Percentiles rank a stretch among this genome's conserved stretches.
Evolutionary conservation across 2,888 invertebrate genomes (phyloP).

Genomic region (Cryptus viduatorius): DNA sequence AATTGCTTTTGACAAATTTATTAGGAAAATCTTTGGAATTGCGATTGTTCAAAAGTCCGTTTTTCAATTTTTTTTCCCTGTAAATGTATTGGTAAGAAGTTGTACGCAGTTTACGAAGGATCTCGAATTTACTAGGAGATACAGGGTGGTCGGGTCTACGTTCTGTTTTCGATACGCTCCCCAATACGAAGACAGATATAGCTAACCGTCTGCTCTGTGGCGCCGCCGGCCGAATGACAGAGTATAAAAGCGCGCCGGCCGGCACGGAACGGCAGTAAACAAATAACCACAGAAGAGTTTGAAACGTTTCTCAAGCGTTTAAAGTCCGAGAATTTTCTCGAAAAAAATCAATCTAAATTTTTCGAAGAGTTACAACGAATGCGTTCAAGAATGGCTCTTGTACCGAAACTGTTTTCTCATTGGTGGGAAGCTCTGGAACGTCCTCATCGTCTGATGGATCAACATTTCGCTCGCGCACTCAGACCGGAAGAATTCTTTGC

Average conservation of each 20-base stretch:
- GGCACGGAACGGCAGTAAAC: slow-evolving; percentile 49
- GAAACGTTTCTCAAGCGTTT: not conserved
- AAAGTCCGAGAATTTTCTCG: not conserved
- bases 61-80: not conserved
- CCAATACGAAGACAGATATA: not conserved
- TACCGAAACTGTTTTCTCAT: slow-evolving; percentile 74
- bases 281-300: slow-evolving; percentile 21
- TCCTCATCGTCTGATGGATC: slow-evolving; percentile 80
- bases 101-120: not conserved
- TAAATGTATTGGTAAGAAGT: too few species aligned
- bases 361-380: slow-evolving; percentile 25
- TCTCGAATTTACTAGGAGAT: slow-evolving; percentile 2
- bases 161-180: not conserved
- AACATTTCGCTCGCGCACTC: slow-evolving; percentile 78
- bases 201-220: slow-evolving; percentile 15
- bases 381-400: slow-evolving; percentile 73
- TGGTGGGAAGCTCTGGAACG: slow-evolving; percentile 75
- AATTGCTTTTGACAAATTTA: too few species aligned
- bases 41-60: not conserved
- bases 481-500: slow-evolving; percentile 73
- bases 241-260: slow-evolving; percentile 63
- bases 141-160: not conserved
- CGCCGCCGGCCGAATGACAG: slow-evolving; percentile 9
- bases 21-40: too few species aligned
- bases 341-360: not conserved